A percentile compares a stretch with the other conserved stretches of the same genome.
Evolutionary conservation across 2,797 vertebrate genomes (phyloP).

Genomic region (Molothrus ater): DNA sequence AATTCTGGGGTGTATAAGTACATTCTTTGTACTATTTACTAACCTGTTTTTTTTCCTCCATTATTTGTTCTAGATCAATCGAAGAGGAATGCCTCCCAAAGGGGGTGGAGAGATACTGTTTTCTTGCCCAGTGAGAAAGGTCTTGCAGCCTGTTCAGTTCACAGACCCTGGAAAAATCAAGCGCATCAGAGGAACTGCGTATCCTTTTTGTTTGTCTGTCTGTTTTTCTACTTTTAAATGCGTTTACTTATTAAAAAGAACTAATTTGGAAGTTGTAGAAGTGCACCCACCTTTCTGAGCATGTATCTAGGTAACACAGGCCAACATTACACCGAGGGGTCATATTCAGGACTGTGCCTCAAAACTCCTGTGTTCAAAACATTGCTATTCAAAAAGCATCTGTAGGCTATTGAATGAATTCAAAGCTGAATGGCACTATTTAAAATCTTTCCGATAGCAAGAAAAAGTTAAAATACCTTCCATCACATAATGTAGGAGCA

Average conservation of each 20-base stretch:
- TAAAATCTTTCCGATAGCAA: background rate
- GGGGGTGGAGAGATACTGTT: slow-evolving; percentile 94
- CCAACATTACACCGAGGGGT: background rate
- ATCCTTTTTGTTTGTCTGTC: slow-evolving; percentile 79
- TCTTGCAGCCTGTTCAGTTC: slow-evolving; percentile 86
- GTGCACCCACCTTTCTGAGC: background rate
- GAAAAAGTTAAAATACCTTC: background rate
- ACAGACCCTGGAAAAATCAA: slow-evolving; percentile 95
- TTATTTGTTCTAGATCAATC: slow-evolving; percentile 76
- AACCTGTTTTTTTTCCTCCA: background rate
- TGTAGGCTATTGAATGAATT: background rate
- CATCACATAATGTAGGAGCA: background rate
- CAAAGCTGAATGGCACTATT: background rate
- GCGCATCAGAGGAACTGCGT: slow-evolving; percentile 95
- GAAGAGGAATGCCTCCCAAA: slow-evolving; percentile 93
- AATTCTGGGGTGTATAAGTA: background rate
- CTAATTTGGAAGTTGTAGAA: background rate
- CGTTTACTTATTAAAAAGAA: background rate
- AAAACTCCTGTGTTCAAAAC: background rate
- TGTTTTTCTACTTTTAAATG: background rate
- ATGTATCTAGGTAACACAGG: background rate
- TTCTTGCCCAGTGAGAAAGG: slow-evolving; percentile 86
- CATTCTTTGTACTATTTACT: background rate
- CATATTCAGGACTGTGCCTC: background rate
- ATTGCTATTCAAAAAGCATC: background rate